Conservation (phyloP, 2,113 vertebrate genomes). For the Bubo scandiacus region DNA sequence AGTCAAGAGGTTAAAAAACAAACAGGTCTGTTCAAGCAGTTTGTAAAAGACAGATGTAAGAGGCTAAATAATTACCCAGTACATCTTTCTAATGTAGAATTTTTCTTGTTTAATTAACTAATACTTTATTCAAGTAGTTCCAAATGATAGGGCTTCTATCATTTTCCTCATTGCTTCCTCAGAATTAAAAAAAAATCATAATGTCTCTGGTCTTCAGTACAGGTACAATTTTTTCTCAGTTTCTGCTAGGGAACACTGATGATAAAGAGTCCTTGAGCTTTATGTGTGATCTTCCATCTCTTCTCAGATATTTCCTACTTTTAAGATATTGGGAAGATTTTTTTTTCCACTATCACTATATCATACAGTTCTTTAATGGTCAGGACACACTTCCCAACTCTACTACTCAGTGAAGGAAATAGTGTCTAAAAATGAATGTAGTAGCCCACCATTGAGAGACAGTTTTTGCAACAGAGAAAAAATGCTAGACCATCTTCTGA, state of each 20-base stretch:
- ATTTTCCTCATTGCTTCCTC: background rate
- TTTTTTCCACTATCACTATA: background rate
- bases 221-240: background rate
- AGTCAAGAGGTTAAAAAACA: background rate
- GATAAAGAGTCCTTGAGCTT: background rate
- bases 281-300: background rate
- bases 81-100: background rate
- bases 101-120: background rate
- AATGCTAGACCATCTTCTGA: background rate
- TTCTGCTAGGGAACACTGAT: background rate
- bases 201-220: background rate
- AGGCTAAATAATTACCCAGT: background rate
- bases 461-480: background rate
- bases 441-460: background rate
- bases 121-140: background rate
- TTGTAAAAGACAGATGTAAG: background rate
- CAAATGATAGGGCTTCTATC: background rate
- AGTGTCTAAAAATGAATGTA: background rate
- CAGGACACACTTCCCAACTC: background rate
- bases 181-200: background rate
- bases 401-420: background rate
- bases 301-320: background rate
- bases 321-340: background rate
- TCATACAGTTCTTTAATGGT: background rate
- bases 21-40: background rate